These are phyloP conservation scores for Myotis findleyi DNA, from an alignment of 2,797 vertebrate species.

Conservation along the genomic window DNA sequence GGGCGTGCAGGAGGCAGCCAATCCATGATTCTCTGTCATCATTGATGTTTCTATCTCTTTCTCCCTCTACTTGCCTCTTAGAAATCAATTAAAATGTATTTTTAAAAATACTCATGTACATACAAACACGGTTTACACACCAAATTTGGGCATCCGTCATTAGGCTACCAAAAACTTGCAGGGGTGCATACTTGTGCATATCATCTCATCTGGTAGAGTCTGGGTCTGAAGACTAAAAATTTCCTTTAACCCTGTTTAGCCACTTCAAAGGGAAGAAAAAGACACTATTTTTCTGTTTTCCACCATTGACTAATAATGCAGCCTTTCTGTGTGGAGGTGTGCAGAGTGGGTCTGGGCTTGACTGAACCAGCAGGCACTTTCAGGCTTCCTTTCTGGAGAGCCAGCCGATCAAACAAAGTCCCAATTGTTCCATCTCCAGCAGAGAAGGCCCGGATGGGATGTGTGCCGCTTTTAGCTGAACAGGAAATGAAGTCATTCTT, in stretches of 20 bases:
- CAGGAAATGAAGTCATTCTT: slow-evolving; percentile 88
- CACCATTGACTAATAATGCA: neutral
- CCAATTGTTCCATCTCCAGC: slow-evolving; percentile 83
- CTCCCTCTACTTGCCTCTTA: too few relatives aligned
- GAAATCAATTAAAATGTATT: too few relatives aligned
- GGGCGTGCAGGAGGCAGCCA: too few relatives aligned
- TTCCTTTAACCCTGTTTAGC: neutral
- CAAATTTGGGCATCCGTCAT: neutral
- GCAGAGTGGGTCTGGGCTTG: neutral
- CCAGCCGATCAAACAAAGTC: slow-evolving; percentile 66
- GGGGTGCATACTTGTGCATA: neutral
- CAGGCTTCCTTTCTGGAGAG: slow-evolving; percentile 48
- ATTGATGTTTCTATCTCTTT: too few relatives aligned
- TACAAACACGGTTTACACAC: neutral
- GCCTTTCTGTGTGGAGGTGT: neutral
- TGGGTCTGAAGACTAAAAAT: neutral
- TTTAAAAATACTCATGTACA: neutral
- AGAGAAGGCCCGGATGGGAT: slow-evolving; percentile 82
- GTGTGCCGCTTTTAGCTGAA: slow-evolving; percentile 84
- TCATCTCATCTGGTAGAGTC: neutral
- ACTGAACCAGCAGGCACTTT: neutral
- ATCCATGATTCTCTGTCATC: too few relatives aligned
- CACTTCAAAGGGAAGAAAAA: neutral
- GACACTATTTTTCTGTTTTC: neutral
- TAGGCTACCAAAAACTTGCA: neutral